Conservation (phyloP, 2,888 invertebrate genomes). For the Drosophila longiperda region DNA sequence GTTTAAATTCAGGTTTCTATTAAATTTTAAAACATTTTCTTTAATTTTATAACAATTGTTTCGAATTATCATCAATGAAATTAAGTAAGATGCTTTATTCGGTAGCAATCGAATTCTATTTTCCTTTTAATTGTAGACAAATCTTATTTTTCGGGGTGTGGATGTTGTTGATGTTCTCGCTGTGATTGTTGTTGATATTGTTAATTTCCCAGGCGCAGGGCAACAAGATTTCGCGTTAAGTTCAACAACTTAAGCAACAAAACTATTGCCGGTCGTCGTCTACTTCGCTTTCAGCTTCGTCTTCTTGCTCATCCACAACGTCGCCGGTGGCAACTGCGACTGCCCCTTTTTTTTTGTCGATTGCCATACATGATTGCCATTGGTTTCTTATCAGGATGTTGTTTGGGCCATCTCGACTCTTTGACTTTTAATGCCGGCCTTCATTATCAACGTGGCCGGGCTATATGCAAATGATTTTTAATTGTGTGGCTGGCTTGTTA, state of each 20-base stretch:
- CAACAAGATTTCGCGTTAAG: constrained; percentile 82
- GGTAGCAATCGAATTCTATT: not conserved
- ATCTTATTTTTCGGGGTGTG: not conserved
- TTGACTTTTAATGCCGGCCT: constrained; percentile 62
- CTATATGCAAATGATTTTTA: constrained; percentile 75
- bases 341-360: constrained; percentile 49
- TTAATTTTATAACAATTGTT: not conserved
- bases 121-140: constrained; percentile 8
- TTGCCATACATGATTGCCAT: constrained; percentile 72
- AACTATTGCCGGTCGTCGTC: constrained; percentile 70
- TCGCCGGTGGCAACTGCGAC: constrained; percentile 72
- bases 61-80: not conserved
- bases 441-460: constrained; percentile 51
- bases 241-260: constrained; percentile 79
- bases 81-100: not conserved
- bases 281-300: not conserved
- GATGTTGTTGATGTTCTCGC: constrained; percentile 16
- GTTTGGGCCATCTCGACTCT: constrained; percentile 75
- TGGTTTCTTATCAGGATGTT: constrained; percentile 79
- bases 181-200: constrained; percentile 50
- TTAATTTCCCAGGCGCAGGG: constrained; percentile 78
- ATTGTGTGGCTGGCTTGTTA: constrained; percentile 66
- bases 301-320: constrained; percentile 15
- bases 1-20: not conserved
- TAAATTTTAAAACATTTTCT: not conserved